phyloP scores from a whole-genome alignment of 2,888 invertebrate genomes.

The Lasioglossum villosulum region DNA sequence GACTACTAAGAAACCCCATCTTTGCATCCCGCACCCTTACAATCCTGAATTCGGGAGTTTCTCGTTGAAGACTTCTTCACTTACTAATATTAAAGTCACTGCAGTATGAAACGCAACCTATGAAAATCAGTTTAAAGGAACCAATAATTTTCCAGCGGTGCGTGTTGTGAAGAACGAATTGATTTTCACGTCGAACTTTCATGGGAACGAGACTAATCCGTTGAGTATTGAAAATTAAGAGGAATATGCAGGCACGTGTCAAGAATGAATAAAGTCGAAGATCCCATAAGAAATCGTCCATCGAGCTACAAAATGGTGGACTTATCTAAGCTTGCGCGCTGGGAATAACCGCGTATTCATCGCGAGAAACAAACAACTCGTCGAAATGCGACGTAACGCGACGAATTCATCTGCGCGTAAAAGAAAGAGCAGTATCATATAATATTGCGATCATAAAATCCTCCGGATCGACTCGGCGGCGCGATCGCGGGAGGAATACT shows the following conservation, averaged over 20 bases:
- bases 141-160: background rate
- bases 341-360: background rate
- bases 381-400: background rate
- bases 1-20: no score
- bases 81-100: background rate
- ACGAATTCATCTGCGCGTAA: background rate
- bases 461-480: background rate
- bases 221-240: no score
- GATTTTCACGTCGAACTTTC: background rate
- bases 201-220: no score
- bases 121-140: background rate
- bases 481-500: background rate
- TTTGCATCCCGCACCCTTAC: no score
- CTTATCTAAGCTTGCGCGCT: background rate
- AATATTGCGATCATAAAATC: background rate
- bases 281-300: background rate
- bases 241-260: background rate
- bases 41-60: no score
- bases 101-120: background rate
- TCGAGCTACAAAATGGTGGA: background rate
- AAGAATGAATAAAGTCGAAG: background rate
- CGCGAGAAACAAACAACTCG: background rate
- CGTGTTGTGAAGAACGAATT: background rate
- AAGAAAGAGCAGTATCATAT: background rate
- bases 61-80: background rate